phyloP scores from a whole-genome alignment of 1,140 invertebrate species.

The Tetramorium simillimum region DNA sequence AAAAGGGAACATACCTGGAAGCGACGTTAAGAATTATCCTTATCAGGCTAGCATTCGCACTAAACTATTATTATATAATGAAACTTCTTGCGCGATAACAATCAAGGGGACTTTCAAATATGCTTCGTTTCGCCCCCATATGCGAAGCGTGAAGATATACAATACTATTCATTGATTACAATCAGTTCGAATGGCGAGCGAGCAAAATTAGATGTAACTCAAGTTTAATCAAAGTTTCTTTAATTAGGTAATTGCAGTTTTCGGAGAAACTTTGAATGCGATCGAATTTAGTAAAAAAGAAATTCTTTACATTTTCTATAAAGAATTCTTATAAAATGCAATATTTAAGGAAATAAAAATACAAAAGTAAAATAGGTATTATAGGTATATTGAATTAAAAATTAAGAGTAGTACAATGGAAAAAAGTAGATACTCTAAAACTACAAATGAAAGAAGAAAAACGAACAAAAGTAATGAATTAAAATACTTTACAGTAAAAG shows the following conservation, averaged over 20 bases:
- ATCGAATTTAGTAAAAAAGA: background rate
- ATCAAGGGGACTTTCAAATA: slow-evolving; percentile 20
- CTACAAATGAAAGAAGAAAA: background rate
- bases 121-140: background rate
- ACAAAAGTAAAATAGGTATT: background rate
- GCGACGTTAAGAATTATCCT: slow-evolving; percentile 16
- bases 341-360: background rate
- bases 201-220: background rate
- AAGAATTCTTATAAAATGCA: background rate
- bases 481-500: background rate
- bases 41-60: background rate
- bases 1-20: slow-evolving; percentile 13
- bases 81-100: slow-evolving; percentile 40
- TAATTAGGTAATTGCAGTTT: background rate
- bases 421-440: background rate
- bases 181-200: background rate
- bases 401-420: no score
- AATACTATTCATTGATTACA: slow-evolving; percentile 20
- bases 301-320: background rate
- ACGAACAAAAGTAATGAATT: background rate
- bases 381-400: background rate
- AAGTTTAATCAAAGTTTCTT: background rate
- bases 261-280: background rate
- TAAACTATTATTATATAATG: background rate
- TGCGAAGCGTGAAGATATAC: background rate